Percentiles rank a stretch among this genome's conserved stretches.
Evolutionary conservation across 2,888 invertebrate genomes (phyloP).

Genomic region (Pyralis farinalis): DNA sequence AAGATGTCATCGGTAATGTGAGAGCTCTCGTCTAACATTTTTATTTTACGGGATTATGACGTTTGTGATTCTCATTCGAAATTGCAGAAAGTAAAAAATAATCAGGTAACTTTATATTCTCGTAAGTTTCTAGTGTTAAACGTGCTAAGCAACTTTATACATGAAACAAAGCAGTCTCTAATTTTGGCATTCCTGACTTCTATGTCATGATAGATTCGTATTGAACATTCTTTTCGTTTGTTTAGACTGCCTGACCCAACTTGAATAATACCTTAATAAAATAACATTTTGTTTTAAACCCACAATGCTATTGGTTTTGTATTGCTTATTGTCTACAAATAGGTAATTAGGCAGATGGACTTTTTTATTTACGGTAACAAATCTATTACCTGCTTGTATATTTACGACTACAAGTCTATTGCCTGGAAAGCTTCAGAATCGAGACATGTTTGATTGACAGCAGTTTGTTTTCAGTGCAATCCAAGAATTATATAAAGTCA

Average conservation of each 20-base stretch:
- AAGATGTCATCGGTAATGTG: constrained; percentile 80
- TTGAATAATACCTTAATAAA: constrained; percentile 6
- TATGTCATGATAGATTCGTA: constrained; percentile 60
- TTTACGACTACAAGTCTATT: background rate
- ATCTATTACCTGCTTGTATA: background rate
- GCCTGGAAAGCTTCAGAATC: background rate
- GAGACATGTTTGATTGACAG: background rate
- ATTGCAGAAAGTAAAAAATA: constrained; percentile 51
- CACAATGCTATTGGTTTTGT: background rate
- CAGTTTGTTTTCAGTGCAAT: constrained; percentile 15
- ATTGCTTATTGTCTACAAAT: background rate
- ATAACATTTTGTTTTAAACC: background rate
- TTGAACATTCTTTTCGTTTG: constrained; percentile 32
- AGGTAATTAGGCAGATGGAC: background rate
- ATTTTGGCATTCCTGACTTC: constrained; percentile 74
- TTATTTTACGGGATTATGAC: constrained; percentile 69
- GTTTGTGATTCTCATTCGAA: constrained; percentile 55
- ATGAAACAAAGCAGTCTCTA: constrained; percentile 62
- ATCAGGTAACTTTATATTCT: constrained; percentile 47
- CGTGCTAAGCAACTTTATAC: constrained; percentile 20
- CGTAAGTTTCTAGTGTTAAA: constrained; percentile 18
- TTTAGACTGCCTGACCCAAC: constrained; percentile 8
- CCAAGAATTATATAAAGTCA: constrained; percentile 5
- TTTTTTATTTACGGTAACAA: background rate
- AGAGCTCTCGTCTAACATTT: constrained; percentile 69